Percentiles rank a stretch among this genome's conserved stretches.
phyloP scores from a whole-genome alignment of 2,888 invertebrate species.

The Meganola albula region DNA sequence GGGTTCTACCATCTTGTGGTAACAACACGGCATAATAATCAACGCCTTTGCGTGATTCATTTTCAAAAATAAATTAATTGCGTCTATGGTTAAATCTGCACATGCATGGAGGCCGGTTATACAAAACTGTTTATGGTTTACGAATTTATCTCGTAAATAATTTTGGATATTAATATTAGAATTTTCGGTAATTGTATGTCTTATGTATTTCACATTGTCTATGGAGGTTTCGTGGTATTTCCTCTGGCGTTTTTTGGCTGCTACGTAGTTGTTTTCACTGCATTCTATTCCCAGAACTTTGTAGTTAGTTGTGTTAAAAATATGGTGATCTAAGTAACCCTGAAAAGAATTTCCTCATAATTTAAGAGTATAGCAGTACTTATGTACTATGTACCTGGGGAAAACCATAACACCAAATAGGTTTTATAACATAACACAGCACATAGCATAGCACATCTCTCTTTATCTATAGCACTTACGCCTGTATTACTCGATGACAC shows the following conservation, averaged over 20 bases:
- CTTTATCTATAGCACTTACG: no score
- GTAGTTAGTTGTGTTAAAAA: slow-evolving; percentile 76
- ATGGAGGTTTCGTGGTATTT: slow-evolving; percentile 72
- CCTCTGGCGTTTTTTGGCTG: slow-evolving; percentile 77
- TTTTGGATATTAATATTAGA: slow-evolving; percentile 64
- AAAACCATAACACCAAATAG: no score
- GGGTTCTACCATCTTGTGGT: slow-evolving; percentile 84
- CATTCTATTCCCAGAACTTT: slow-evolving; percentile 84
- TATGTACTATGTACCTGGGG: no score
- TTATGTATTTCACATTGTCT: slow-evolving; percentile 75
- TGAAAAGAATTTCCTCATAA: no score
- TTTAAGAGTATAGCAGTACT: no score
- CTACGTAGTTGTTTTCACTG: slow-evolving; percentile 70
- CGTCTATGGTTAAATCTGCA: slow-evolving; percentile 84
- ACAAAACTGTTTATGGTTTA: slow-evolving; percentile 45
- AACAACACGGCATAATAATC: slow-evolving; percentile 87
- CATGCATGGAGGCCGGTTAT: slow-evolving; percentile 85
- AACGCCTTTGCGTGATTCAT: slow-evolving; percentile 75
- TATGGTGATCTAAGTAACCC: slow-evolving; percentile 85
- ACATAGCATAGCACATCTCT: no score
- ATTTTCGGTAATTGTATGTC: slow-evolving; percentile 73
- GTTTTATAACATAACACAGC: no score
- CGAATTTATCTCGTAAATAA: slow-evolving; percentile 55
- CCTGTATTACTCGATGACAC: no score
- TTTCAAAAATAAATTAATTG: slow-evolving; percentile 80